Evolutionary conservation across 2,888 invertebrate genomes (phyloP), one percentile per base, ranked within the genome.

Genomic region (Noctuana brunneofusca): DNA sequence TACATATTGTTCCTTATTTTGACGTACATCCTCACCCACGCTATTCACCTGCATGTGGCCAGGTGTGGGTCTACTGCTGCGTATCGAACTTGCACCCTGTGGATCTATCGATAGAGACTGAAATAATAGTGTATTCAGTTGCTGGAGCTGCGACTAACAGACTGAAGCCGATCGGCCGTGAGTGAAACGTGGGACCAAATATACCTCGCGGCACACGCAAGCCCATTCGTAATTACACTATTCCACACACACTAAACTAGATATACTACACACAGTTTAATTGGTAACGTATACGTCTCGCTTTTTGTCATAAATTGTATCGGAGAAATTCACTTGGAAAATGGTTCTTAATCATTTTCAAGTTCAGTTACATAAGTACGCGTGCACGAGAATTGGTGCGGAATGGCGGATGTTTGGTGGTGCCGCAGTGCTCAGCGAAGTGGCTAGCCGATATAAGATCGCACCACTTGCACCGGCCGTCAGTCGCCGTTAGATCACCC

Each of bases 261-360:
- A 72, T 72, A 71, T 68, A 69, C 66, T 66, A 71, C 73, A 75
- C 76, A 76, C 75, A 73, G 72, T 75, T 79, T 76, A 81, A 79
- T 79, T 75, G 78, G 77, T 75, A 81, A 81, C 79, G 83, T 81
- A 86, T 83, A 82, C 81, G 82, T 82, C 80, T 86, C 77, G 80
- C 82, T 91, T 91, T 91, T 92, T 92, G 79, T 78, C 74, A 77
- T 81, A 80, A 90, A 92, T 92, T 91, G 89, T 89, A 89, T 89
- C 76, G 90, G 92, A 90, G 92, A 92, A 92, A 92, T 91, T 91
- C 83, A 82, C 86, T 89, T 92, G 89, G 91, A 91, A 92, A 92
- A 91, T 86, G 82, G 84, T 89, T 89, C 87, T 87, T 80, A 86
- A 89, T 87, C 84, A 90, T 91, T 87, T 91, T 92, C 90, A 92